Conservation (phyloP, 2,113 vertebrate genomes). For the Gymnobelideus leadbeateri region DNA sequence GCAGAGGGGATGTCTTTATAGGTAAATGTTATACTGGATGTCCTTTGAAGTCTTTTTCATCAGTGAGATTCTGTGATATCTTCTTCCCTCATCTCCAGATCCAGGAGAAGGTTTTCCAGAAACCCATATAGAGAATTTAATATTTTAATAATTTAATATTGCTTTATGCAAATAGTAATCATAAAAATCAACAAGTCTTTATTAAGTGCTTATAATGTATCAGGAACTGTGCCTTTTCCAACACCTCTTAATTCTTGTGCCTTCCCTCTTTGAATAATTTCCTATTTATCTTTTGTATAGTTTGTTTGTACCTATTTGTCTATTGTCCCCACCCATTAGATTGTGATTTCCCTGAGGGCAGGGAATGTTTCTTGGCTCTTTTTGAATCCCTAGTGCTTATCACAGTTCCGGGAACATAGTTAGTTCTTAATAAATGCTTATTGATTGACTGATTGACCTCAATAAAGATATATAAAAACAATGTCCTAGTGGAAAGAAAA, state of each 20-base stretch:
- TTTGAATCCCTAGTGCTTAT: background rate
- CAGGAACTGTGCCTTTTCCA: background rate
- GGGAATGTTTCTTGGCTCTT: background rate
- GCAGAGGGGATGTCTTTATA: too few species aligned
- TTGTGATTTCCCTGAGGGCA: background rate
- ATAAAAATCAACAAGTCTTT: background rate
- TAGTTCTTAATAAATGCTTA: background rate
- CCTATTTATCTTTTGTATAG: background rate
- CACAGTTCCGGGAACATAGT: too few species aligned
- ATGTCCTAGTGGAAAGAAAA: too few species aligned
- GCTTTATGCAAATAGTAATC: background rate
- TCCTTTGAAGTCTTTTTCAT: too few species aligned
- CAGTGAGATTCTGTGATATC: too few species aligned
- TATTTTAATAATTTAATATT: background rate
- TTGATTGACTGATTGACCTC: background rate
- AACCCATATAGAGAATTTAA: background rate
- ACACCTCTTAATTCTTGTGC: background rate
- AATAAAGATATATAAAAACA: too few species aligned
- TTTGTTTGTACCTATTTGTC: background rate
- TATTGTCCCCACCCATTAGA: background rate
- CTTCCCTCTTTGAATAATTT: background rate
- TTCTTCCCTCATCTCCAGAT: background rate
- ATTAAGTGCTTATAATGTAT: background rate
- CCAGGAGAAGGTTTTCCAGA: background rate
- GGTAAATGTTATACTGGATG: too few species aligned